phyloP scores from a whole-genome alignment of 2,888 invertebrate genomes.

The Gortyna flavago region DNA sequence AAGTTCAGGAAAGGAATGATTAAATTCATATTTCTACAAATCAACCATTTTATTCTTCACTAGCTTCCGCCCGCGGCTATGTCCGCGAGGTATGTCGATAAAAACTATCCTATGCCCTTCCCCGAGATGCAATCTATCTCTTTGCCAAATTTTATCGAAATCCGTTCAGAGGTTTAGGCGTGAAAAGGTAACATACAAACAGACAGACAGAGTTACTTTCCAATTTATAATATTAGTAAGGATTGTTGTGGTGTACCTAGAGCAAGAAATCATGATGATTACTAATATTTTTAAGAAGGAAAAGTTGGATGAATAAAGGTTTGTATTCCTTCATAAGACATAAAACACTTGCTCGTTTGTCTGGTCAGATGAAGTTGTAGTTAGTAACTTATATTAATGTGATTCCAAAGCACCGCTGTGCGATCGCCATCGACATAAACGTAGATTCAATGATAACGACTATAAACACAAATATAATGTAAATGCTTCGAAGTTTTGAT shows the following conservation, averaged over 20 bases:
- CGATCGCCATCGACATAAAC: background rate
- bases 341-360: background rate
- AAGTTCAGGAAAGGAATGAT: background rate
- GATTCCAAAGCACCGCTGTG: background rate
- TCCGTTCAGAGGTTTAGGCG: too few species aligned
- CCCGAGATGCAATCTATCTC: too few species aligned
- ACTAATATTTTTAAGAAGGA: background rate
- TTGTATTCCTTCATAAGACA: background rate
- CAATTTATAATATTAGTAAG: too few species aligned
- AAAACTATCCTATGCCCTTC: too few species aligned
- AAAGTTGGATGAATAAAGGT: background rate
- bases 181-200: too few species aligned
- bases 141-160: too few species aligned
- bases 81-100: too few species aligned
- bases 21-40: background rate
- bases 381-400: background rate
- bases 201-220: too few species aligned
- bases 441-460: constrained; percentile 19
- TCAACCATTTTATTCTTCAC: background rate
- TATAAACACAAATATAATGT: constrained; percentile 11
- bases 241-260: too few species aligned
- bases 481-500: constrained; percentile 35
- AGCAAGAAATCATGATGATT: background rate
- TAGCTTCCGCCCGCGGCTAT: too few species aligned
- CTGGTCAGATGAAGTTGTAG: background rate